Conservation (phyloP, 2,888 invertebrate species). For the Kuschelorhynchus macadamiae region DNA sequence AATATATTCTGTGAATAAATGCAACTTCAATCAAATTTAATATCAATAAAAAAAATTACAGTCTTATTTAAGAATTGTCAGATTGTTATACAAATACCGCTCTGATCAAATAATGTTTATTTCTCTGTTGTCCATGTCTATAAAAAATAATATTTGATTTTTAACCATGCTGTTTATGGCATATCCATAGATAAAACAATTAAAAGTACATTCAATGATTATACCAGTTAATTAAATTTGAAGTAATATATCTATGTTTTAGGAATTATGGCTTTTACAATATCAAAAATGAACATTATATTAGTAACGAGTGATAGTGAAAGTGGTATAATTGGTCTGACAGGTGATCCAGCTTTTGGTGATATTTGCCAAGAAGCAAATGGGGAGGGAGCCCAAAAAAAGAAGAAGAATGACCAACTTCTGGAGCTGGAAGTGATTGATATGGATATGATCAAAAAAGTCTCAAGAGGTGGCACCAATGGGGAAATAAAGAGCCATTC, state of each 20-base stretch:
- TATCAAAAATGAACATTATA: constrained; percentile 76
- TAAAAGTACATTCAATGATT: too few relatives aligned
- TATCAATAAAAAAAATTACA: too few relatives aligned
- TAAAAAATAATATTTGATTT: too few relatives aligned
- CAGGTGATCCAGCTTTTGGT: constrained; percentile 71
- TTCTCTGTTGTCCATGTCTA: too few relatives aligned
- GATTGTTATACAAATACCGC: too few relatives aligned
- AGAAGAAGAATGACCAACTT: constrained; percentile 59
- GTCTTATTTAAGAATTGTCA: too few relatives aligned
- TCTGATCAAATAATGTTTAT: too few relatives aligned
- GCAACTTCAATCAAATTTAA: too few relatives aligned
- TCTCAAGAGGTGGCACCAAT: constrained; percentile 71
- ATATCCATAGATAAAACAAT: too few relatives aligned
- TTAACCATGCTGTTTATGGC: too few relatives aligned
- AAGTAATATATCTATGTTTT: constrained; percentile 1
- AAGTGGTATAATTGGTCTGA: constrained; percentile 72
- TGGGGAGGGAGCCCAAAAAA: constrained; percentile 58
- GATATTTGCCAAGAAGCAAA: constrained; percentile 65
- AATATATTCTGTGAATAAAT: too few relatives aligned
- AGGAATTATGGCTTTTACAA: constrained; percentile 73
- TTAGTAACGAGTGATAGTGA: constrained; percentile 76
- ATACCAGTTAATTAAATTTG: too few relatives aligned
- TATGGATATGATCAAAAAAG: constrained; percentile 75
- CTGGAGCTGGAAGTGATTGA: constrained; percentile 71
- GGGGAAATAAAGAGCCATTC: constrained; percentile 68